Evolutionary conservation across 1,140 invertebrate genomes (phyloP).

Genomic region (Melitaea cinxia): DNA sequence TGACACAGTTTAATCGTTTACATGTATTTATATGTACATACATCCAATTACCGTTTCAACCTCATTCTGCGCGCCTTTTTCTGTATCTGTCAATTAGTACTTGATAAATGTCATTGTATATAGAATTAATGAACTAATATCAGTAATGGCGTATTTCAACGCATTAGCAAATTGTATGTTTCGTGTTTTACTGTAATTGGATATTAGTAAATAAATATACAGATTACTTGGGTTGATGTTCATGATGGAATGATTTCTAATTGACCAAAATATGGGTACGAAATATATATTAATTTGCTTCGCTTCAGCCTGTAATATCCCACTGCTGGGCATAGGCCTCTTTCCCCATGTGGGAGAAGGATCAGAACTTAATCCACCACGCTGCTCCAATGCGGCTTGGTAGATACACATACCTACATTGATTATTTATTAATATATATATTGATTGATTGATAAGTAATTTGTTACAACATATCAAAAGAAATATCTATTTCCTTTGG

Average conservation of each 20-base stretch:
- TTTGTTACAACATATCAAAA: too few relatives aligned
- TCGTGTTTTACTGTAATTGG: neutral
- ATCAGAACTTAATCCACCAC: too few relatives aligned
- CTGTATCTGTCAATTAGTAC: constrained; percentile 23
- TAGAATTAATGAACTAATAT: constrained; percentile 16
- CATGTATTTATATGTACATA: neutral
- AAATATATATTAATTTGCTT: too few relatives aligned
- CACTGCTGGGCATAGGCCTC: too few relatives aligned
- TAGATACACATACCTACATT: too few relatives aligned
- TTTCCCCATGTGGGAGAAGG: too few relatives aligned
- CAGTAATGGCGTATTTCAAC: constrained; percentile 8
- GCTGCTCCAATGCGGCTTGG: too few relatives aligned
- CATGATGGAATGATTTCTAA: neutral
- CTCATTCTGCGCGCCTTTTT: neutral
- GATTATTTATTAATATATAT: too few relatives aligned
- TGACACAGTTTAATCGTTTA: neutral
- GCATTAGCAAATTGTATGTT: neutral
- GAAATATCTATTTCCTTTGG: too few relatives aligned
- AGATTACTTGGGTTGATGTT: neutral
- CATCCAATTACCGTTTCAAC: neutral
- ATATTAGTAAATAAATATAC: neutral
- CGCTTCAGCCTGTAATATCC: too few relatives aligned
- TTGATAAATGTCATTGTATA: constrained; percentile 28
- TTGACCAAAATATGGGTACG: too few relatives aligned
- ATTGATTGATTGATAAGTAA: too few relatives aligned